Percentiles rank a stretch among this genome's conserved stretches.
These are phyloP conservation scores for Hypanus sabinus DNA, from an alignment of 2,113 vertebrate species.

Conservation along the genomic window DNA sequence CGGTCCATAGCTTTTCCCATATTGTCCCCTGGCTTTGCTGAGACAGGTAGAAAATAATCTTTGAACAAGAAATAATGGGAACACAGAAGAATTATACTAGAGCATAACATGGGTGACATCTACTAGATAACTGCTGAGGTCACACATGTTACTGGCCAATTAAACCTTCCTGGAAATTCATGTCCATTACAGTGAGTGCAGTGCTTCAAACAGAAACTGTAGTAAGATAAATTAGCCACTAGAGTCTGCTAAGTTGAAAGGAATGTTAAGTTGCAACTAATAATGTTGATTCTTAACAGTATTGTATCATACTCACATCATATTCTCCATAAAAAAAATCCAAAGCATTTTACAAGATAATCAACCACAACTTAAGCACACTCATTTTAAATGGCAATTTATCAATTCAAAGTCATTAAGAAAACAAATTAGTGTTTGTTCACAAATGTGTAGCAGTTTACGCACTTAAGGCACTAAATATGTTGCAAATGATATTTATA, in stretches of 20 bases:
- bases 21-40: not conserved
- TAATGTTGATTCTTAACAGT: not conserved
- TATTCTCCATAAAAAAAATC: not conserved
- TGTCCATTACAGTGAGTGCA: not conserved
- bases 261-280: not conserved
- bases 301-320: not conserved
- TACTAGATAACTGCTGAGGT: not conserved
- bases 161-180: not conserved
- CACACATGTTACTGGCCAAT: not conserved
- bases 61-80: not conserved
- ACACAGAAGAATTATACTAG: not conserved
- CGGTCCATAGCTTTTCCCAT: not conserved
- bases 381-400: not conserved
- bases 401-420: not conserved
- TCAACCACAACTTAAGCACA: not conserved
- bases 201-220: not conserved
- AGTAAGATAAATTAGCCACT: not conserved
- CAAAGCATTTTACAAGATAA: not conserved
- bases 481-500: conserved; percentile 11
- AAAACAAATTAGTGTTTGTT: conserved; percentile 9
- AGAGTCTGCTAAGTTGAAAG: not conserved
- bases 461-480: not conserved
- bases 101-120: not conserved
- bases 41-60: not conserved
- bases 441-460: not conserved